Evolutionary conservation across 2,888 invertebrate species (phyloP).

Genomic region (Meteorus cinctellus): DNA sequence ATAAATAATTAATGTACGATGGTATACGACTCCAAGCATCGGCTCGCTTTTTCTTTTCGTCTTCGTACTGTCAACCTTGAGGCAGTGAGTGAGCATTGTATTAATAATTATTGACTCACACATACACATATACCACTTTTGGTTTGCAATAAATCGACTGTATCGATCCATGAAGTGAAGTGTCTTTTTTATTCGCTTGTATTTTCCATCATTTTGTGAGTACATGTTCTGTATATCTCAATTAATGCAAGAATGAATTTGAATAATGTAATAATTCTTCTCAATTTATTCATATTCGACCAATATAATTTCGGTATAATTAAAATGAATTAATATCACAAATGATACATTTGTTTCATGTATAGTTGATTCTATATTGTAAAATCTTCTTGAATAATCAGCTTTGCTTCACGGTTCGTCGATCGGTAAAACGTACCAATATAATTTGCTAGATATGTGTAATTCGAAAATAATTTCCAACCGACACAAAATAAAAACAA

Average conservation of each 20-base stretch:
- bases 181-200: background rate
- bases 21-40: background rate
- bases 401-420: slow-evolving; percentile 53
- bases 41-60: background rate
- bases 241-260: slow-evolving; percentile 38
- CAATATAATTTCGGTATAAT: slow-evolving; percentile 5
- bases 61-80: background rate
- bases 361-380: slow-evolving; percentile 17
- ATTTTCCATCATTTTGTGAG: slow-evolving; percentile 19
- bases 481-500: background rate
- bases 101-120: background rate
- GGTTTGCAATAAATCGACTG: background rate
- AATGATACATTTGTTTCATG: slow-evolving; percentile 8
- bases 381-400: slow-evolving; percentile 44
- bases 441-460: slow-evolving; percentile 8
- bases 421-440: slow-evolving; percentile 36
- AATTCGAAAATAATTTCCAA: slow-evolving; percentile 4
- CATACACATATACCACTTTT: background rate
- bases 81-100: background rate
- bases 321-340: background rate
- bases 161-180: background rate
- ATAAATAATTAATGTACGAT: slow-evolving; percentile 9
- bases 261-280: slow-evolving; percentile 51
- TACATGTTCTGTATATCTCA: slow-evolving; percentile 1
- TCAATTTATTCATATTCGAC: slow-evolving; percentile 30